A percentile compares a stretch with the other conserved stretches of the same genome.
Conservation (phyloP, 2,797 vertebrate genomes). For the Arrhamphus sclerolepis region DNA sequence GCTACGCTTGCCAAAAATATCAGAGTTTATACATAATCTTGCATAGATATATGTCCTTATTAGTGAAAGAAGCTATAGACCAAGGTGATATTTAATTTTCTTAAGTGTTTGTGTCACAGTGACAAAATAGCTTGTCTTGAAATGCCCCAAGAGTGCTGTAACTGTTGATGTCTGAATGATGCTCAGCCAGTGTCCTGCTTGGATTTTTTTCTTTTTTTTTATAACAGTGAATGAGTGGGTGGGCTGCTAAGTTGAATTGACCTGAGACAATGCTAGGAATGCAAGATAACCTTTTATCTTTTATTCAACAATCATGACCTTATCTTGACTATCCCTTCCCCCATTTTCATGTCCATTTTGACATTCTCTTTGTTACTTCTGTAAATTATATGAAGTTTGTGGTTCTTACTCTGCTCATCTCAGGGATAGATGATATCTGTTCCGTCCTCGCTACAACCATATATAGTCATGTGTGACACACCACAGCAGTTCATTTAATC, state of each 20-base stretch:
- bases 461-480: slow-evolving; percentile 64
- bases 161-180: slow-evolving; percentile 29
- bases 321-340: slow-evolving; percentile 32
- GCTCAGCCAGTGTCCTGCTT: slow-evolving; percentile 6
- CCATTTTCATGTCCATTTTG: slow-evolving; percentile 16
- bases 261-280: slow-evolving; percentile 74
- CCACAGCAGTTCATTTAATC: slow-evolving; percentile 50
- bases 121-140: slow-evolving; percentile 12
- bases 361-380: slow-evolving; percentile 6
- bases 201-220: not conserved
- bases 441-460: slow-evolving; percentile 64
- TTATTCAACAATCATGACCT: slow-evolving; percentile 45
- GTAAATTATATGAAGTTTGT: slow-evolving; percentile 35
- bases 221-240: slow-evolving; percentile 45
- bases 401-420: slow-evolving; percentile 22
- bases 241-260: slow-evolving; percentile 54
- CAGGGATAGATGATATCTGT: slow-evolving; percentile 44
- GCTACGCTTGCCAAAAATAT: slow-evolving; percentile 41
- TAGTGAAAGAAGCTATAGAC: slow-evolving; percentile 10
- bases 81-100: not conserved
- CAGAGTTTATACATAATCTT: slow-evolving; percentile 49
- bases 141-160: slow-evolving; percentile 5
- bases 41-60: slow-evolving; percentile 30
- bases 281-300: slow-evolving; percentile 70
- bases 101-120: slow-evolving; percentile 11